Conservation (phyloP, 2,113 vertebrate species). For the Fukomys damarensis region DNA sequence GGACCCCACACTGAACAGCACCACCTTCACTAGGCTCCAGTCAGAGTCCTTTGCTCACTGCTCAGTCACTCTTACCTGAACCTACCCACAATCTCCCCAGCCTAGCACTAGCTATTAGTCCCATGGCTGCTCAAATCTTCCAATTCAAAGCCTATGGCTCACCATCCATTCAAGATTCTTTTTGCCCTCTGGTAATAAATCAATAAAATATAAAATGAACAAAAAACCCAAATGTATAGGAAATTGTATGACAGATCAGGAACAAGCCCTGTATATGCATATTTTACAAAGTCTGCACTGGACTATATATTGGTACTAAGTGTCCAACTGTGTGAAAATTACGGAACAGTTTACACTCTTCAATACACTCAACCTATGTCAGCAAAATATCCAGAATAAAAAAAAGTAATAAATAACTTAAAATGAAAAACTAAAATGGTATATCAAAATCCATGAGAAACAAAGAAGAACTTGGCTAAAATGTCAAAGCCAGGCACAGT, state of each 20-base stretch:
- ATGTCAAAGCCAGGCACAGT: background rate
- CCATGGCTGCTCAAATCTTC: background rate
- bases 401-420: background rate
- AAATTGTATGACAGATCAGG: background rate
- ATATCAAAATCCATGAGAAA: background rate
- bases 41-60: background rate
- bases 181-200: background rate
- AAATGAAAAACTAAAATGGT: background rate
- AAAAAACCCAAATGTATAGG: background rate
- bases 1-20: background rate
- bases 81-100: background rate
- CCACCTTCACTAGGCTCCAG: background rate
- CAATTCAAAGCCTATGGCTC: background rate
- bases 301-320: background rate
- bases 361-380: background rate
- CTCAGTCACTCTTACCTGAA: background rate
- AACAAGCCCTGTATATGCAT: background rate
- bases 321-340: background rate
- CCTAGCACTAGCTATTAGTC: background rate
- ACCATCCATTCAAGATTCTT: slow-evolving; percentile 1
- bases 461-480: background rate
- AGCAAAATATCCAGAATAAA: background rate
- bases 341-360: background rate
- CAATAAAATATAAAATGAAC: background rate
- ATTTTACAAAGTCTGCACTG: background rate